Percentiles rank a stretch among this genome's conserved stretches.
Evolutionary conservation across 2,888 invertebrate genomes (phyloP).

Genomic region (Erebia palarica): DNA sequence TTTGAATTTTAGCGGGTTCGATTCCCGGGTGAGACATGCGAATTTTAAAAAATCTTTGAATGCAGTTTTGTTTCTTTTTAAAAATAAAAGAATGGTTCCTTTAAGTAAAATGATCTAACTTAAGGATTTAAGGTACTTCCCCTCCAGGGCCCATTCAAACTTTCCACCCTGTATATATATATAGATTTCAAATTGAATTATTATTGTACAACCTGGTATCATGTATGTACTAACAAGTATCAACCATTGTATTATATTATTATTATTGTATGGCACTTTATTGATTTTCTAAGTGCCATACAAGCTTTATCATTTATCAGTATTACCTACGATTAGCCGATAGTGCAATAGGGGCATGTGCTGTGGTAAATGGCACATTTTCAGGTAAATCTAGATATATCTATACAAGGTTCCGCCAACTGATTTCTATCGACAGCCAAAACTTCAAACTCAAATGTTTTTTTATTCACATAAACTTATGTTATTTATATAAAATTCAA

Average conservation of each 20-base stretch:
- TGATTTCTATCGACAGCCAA: neutral
- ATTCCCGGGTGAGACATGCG: too few species aligned
- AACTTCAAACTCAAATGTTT: too few species aligned
- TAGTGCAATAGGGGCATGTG: slow-evolving; percentile 13
- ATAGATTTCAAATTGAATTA: neutral
- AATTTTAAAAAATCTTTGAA: too few species aligned
- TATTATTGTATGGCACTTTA: slow-evolving; percentile 18
- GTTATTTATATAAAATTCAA: too few species aligned
- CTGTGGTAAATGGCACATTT: neutral
- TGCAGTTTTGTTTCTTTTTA: too few species aligned
- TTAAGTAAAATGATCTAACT: too few species aligned
- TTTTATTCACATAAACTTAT: too few species aligned
- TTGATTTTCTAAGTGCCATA: slow-evolving; percentile 20
- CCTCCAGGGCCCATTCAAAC: too few species aligned
- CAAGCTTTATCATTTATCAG: slow-evolving; percentile 20
- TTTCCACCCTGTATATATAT: too few species aligned
- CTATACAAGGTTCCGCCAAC: neutral
- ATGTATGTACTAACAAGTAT: neutral
- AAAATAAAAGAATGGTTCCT: too few species aligned
- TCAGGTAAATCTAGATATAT: neutral
- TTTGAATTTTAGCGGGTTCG: too few species aligned
- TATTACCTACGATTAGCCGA: slow-evolving; percentile 17
- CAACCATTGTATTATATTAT: slow-evolving; percentile 9
- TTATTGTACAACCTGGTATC: slow-evolving; percentile 5
- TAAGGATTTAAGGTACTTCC: too few species aligned